A percentile compares a stretch with the other conserved stretches of the same genome.
Evolutionary conservation across 2,797 vertebrate genomes (phyloP).

Genomic region (Myotis vivesi): DNA sequence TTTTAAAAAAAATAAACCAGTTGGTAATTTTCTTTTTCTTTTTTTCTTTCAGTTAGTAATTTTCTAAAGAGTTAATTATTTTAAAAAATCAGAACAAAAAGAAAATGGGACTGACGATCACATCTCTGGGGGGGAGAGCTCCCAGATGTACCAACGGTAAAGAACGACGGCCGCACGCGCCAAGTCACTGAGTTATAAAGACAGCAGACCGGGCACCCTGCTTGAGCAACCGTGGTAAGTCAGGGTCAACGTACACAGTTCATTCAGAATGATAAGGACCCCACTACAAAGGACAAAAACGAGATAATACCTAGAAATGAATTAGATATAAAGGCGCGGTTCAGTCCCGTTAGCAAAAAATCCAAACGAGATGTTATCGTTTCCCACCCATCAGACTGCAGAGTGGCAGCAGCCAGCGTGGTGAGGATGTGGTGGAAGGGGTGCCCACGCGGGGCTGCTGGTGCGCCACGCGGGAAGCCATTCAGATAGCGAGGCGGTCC

Average conservation of each 20-base stretch:
- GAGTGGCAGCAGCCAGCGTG: background rate
- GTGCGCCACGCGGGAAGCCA: rapidly evolving
- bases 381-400: background rate
- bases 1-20: constrained; percentile 36
- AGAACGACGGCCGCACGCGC: background rate
- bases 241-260: background rate
- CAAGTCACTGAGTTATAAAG: background rate
- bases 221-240: background rate
- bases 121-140: background rate
- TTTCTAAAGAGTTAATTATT: background rate
- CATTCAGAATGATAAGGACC: background rate
- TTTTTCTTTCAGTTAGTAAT: background rate
- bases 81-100: background rate
- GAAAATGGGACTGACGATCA: background rate
- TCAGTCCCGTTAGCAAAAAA: background rate
- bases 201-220: background rate
- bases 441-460: background rate
- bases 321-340: background rate
- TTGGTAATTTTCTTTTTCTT: background rate
- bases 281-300: background rate
- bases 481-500: rapidly evolving
- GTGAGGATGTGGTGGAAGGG: background rate
- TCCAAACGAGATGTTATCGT: background rate
- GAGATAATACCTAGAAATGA: background rate
- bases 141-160: background rate